Evolutionary conservation across 2,888 invertebrate genomes (phyloP).

Genomic region (Allacma fusca): DNA sequence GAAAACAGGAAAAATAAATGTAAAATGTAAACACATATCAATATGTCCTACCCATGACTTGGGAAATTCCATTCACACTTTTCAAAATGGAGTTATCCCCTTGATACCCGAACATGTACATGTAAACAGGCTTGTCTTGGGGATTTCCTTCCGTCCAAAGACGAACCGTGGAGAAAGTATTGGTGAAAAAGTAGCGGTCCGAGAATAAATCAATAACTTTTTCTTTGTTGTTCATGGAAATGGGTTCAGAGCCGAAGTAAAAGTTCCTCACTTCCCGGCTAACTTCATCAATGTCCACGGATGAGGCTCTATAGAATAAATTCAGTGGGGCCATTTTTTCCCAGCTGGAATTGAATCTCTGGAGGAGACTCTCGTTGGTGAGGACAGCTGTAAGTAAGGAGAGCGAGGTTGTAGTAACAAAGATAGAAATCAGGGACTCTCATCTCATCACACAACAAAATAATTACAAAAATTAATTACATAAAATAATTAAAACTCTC

Average conservation of each 20-base stretch:
- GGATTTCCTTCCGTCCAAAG: neutral
- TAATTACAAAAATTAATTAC: neutral
- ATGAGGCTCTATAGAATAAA: neutral
- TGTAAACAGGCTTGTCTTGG: neutral
- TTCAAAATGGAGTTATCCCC: constrained; percentile 15
- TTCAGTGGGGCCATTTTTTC: constrained; percentile 51
- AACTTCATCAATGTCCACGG: neutral
- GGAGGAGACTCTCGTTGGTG: constrained; percentile 48
- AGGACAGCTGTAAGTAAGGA: constrained; percentile 47
- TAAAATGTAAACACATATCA: too few relatives aligned
- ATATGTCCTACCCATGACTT: constrained; percentile 11
- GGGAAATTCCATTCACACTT: neutral
- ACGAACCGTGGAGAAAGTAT: constrained; percentile 8
- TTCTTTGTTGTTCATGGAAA: constrained; percentile 18
- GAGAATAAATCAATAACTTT: constrained; percentile 23
- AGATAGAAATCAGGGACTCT: too few relatives aligned
- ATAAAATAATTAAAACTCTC: neutral
- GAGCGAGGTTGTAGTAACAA: too few relatives aligned
- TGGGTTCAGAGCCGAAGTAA: constrained; percentile 2
- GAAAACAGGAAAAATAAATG: too few relatives aligned
- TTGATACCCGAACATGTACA: constrained; percentile 10
- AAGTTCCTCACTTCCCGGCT: constrained; percentile 7
- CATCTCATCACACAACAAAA: too few relatives aligned
- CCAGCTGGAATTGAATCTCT: constrained; percentile 54
- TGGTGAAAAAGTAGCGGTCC: constrained; percentile 4